These are phyloP conservation scores for Trinectes maculatus DNA, from an alignment of 2,113 vertebrate genomes.

Conservation along the genomic window DNA sequence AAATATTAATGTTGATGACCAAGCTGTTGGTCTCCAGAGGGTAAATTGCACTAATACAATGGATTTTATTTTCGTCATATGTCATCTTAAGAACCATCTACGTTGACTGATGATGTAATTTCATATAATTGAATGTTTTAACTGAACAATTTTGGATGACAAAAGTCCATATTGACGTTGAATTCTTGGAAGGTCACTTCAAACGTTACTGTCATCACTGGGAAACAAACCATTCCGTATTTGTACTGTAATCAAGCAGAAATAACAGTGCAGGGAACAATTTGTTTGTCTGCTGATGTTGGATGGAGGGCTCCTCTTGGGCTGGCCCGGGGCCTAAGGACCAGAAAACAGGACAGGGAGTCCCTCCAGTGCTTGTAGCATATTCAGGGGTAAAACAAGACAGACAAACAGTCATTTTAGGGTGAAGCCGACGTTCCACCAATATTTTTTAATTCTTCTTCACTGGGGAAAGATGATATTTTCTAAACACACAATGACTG, in stretches of 20 bases:
- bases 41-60: not conserved
- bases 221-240: constrained; percentile 36
- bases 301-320: constrained; percentile 76
- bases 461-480: not conserved
- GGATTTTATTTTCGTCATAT: not conserved
- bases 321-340: constrained; percentile 74
- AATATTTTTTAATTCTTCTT: constrained; percentile 6
- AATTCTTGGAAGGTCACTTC: not conserved
- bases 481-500: not conserved
- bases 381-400: constrained; percentile 57
- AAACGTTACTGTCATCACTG: constrained; percentile 47
- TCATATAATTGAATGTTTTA: not conserved
- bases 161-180: not conserved
- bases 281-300: constrained; percentile 73
- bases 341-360: constrained; percentile 61
- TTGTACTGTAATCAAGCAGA: constrained; percentile 67
- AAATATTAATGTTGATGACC: constrained; percentile 80
- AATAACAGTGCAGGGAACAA: constrained; percentile 60
- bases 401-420: constrained; percentile 24
- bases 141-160: not conserved
- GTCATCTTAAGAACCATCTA: not conserved
- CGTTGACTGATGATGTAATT: not conserved
- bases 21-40: constrained; percentile 82
- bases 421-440: constrained; percentile 9
- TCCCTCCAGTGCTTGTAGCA: constrained; percentile 47